Evolutionary conservation across 2,113 vertebrate genomes (phyloP), one percentile per base, ranked within the genome.

Genomic region (Lanius collurio): DNA sequence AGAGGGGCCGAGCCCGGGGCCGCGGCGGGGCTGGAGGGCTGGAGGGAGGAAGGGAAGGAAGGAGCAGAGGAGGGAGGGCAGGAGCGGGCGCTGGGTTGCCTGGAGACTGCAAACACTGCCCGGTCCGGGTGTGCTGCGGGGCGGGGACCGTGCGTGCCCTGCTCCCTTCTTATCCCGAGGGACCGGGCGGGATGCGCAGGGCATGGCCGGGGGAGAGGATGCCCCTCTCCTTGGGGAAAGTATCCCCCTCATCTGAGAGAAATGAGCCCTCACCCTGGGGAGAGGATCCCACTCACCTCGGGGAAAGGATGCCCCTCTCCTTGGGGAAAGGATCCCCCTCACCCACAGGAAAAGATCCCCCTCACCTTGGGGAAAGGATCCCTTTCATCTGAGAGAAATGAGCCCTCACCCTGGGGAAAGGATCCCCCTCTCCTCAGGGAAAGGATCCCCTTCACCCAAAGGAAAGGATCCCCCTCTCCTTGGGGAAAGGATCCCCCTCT

Each of bases 41-140:
- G 17, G 12, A 30, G 3, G 35, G 50, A 49, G 21, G 47, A 17
- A 65, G 18, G 76, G 15, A 80, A 5, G 49, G 19, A 21, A 3
- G 39, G 35, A 41, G 35, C 4, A 9, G 15, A 3, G 47, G 35
- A 41, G 3, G 28, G 37, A 52, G n/a, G 26, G 41, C 67, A 4
- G 87, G 37, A 86, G 42, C 26, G 28, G 64, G 52, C 26, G 21
- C 42, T 33, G 18, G 7, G 91, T 97, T 97, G 96, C 97, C 94
- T 9, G 97, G 98, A 96, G 95, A 98, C 84, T 1, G 57, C 96
- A 97, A 98, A 98, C 98, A 98, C 39, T 41, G 41, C 79, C 26
- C 55, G n/a, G 37, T 1, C 6, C 10, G 28, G 27, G 9, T 8
- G 22, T 8, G 13, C 17, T 30, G 63, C 10, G 59, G 59, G 35